phyloP scores from a whole-genome alignment of 2,797 vertebrate genomes.

The Poeciliopsis paucimaculata region DNA sequence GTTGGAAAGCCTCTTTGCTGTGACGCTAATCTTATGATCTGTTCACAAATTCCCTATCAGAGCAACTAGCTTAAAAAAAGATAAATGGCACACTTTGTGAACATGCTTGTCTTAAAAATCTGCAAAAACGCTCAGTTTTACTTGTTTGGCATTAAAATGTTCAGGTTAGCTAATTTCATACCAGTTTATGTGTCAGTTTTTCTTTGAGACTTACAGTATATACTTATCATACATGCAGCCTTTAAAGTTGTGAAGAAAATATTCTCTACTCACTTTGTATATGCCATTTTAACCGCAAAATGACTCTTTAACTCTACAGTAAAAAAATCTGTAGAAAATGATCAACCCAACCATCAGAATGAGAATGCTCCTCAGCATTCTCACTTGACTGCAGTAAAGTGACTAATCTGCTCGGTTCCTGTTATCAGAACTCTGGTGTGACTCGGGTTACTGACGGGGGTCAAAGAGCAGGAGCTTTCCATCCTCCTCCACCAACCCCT shows the following conservation, averaged over 20 bases:
- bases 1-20: not conserved
- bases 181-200: not conserved
- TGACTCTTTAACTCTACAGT: not conserved
- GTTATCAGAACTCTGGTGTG: constrained; percentile 61
- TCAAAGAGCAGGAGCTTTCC: constrained; percentile 66
- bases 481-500: constrained; percentile 56
- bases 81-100: not conserved
- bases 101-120: not conserved
- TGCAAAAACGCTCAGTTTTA: not conserved
- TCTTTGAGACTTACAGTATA: not conserved
- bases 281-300: not conserved
- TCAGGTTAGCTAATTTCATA: not conserved
- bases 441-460: constrained; percentile 73
- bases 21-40: not conserved
- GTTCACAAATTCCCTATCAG: not conserved
- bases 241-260: not conserved
- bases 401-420: constrained; percentile 64
- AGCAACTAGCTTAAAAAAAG: not conserved
- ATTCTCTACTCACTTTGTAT: not conserved
- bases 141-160: not conserved
- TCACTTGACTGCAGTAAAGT: constrained; percentile 66
- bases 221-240: not conserved
- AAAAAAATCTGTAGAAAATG: not conserved
- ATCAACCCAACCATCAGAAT: constrained; percentile 1
- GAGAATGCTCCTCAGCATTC: constrained; percentile 20